A percentile compares a stretch with the other conserved stretches of the same genome.
Conservation (phyloP, 2,888 invertebrate species). For the Apamea epomidion region DNA sequence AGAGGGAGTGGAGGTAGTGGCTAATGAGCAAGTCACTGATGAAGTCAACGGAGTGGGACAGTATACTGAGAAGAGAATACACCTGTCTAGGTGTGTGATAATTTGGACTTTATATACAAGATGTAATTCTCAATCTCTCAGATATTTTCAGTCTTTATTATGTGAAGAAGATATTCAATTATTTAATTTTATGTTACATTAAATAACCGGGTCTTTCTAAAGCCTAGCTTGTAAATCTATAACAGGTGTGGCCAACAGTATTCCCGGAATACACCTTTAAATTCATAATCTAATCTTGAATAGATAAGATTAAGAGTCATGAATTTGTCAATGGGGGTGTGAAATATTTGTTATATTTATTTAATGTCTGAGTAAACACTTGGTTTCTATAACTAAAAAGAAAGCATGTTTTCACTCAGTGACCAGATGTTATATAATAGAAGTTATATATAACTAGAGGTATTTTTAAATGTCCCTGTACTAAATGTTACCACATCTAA, state of each 20-base stretch:
- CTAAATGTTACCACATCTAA: slow-evolving; percentile 2
- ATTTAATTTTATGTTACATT: background rate
- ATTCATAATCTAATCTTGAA: slow-evolving; percentile 8
- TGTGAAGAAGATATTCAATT: background rate
- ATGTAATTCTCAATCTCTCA: background rate
- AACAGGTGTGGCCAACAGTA: slow-evolving; percentile 10
- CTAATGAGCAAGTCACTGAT: slow-evolving; percentile 95
- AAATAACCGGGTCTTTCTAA: background rate
- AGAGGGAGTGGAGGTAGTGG: slow-evolving; percentile 97
- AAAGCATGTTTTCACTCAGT: background rate
- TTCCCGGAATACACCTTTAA: slow-evolving; percentile 13
- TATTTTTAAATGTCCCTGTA: background rate
- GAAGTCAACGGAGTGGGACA: slow-evolving; percentile 95
- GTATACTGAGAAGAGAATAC: slow-evolving; percentile 97
- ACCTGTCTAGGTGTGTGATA: slow-evolving; percentile 94
- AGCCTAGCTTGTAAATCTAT: background rate
- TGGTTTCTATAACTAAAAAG: background rate
- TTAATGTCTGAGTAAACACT: background rate
- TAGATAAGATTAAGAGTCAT: slow-evolving; percentile 14
- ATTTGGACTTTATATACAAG: background rate
- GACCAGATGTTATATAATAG: background rate
- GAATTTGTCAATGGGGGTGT: slow-evolving; percentile 7
- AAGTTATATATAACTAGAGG: background rate
- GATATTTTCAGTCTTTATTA: background rate
- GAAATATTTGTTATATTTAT: slow-evolving; percentile 28